Evolutionary conservation across 2,797 vertebrate species (phyloP), one percentile per base, ranked within the genome.

Genomic region (Diglossa cyanea): DNA sequence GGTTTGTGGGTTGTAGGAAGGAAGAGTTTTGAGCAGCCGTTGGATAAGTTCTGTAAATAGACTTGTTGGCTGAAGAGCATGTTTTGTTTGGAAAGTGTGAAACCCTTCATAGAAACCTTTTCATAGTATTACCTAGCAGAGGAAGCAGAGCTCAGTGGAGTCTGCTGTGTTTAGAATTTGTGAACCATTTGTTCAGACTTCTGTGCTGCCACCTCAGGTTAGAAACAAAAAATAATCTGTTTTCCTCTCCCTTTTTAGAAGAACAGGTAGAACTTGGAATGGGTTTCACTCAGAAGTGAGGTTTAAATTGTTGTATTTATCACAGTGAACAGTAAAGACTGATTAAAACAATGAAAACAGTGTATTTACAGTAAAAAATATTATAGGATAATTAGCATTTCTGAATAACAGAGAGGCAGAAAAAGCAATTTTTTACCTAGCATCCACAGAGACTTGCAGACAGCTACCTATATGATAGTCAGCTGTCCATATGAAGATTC

Each of bases 21-120:
- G 90, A 95, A 93, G 83, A 72, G 51, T 90, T 93, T 92, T 60
- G 61, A 84, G 58, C 68, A 92, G 88, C 92, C 63, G 30, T 95
- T 95, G 92, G 88, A 91, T 93, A 66, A 33, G 62, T 93, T 93
- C 76, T 81, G 40, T 73, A 94, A 90, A 88, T 81, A 95, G 71
- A 44, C 11, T 66, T 25, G 5, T 67, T 93, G 72, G 62, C 65
- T 91, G 55, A 74, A 90, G 54, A 73, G n/a, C 26, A 15, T 8
- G 24, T 62, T 86, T 74, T 65, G 57, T 83, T 94, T 95, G 51
- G 84, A 87, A 94, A 92, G 50, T 70, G 58, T 66, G 68, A 91
- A 92, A 70, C 31, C 24, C 23, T 88, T 77, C 58, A 39, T 3
- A 81, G 50, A 86, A 94, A 76, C 14, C 39, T 80, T 87, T 82